Conservation (phyloP, 2,113 vertebrate genomes). For the Sturnus vulgaris region DNA sequence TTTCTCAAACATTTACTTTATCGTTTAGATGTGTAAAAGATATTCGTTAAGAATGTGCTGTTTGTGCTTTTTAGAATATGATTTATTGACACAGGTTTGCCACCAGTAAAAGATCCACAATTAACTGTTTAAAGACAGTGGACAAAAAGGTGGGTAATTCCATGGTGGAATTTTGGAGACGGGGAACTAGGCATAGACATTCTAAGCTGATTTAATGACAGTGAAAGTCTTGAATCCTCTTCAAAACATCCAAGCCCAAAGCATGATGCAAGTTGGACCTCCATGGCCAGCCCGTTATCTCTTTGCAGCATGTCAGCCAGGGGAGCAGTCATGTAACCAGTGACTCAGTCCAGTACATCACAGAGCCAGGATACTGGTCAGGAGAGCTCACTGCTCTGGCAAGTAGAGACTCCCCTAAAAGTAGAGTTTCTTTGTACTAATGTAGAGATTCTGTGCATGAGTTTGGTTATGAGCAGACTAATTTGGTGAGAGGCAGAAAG, state of each 20-base stretch:
- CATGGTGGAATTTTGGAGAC: rapidly evolving
- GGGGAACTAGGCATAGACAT: neutral
- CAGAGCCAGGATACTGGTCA: rapidly evolving
- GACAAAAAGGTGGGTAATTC: neutral
- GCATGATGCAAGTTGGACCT: neutral
- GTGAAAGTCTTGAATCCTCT: neutral
- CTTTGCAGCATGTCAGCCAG: neutral
- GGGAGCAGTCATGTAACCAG: neutral
- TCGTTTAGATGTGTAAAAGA: neutral
- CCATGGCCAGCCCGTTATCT: rapidly evolving
- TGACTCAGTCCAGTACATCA: neutral
- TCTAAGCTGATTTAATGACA: neutral
- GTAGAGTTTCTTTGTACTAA: neutral
- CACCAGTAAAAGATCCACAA: neutral
- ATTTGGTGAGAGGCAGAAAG: neutral
- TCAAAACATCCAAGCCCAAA: neutral
- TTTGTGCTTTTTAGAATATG: neutral
- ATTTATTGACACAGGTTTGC: neutral
- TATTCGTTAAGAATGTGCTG: neutral
- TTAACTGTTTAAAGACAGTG: neutral
- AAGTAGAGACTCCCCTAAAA: neutral
- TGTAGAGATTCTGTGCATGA: neutral
- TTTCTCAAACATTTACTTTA: neutral
- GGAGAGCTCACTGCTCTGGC: neutral
- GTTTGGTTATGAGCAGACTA: neutral